phyloP scores from a whole-genome alignment of 2,888 invertebrate species.

The Rugalucina vietnamica region DNA sequence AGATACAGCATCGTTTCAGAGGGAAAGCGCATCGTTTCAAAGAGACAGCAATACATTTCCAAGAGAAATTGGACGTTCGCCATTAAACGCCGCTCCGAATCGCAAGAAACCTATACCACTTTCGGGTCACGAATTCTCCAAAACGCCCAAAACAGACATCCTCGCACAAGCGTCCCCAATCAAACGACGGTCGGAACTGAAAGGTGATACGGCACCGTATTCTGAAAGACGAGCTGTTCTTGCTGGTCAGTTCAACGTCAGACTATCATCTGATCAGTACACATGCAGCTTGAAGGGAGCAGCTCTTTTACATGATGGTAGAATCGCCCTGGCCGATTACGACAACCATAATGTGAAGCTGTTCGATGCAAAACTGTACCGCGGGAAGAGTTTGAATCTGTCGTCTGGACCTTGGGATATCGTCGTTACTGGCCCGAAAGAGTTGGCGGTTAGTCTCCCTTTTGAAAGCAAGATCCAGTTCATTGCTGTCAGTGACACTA shows the following conservation, averaged over 20 bases:
- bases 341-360: slow-evolving; percentile 60
- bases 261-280: slow-evolving; percentile 44
- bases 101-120: not conserved
- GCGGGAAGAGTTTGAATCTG: slow-evolving; percentile 45
- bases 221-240: slow-evolving; percentile 50
- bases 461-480: slow-evolving; percentile 64
- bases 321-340: slow-evolving; percentile 56
- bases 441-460: slow-evolving; percentile 56
- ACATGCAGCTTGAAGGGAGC: slow-evolving; percentile 55
- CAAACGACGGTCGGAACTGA: slow-evolving; percentile 49
- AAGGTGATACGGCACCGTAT: slow-evolving; percentile 23
- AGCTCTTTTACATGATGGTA: slow-evolving; percentile 47
- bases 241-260: slow-evolving; percentile 57
- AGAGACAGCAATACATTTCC: no score
- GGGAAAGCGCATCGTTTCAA: no score
- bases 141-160: slow-evolving; percentile 34
- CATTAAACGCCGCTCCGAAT: not conserved
- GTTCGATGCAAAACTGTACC: slow-evolving; percentile 59
- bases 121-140: not conserved
- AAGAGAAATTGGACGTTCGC: no score
- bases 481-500: slow-evolving; percentile 41
- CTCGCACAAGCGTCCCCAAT: slow-evolving; percentile 55
- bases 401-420: slow-evolving; percentile 62
- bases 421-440: slow-evolving; percentile 51
- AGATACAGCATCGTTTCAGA: no score